Evolutionary conservation across 2,113 vertebrate species (phyloP), one percentile per base, ranked within the genome.

Genomic region (Sapayoa aenigma): DNA sequence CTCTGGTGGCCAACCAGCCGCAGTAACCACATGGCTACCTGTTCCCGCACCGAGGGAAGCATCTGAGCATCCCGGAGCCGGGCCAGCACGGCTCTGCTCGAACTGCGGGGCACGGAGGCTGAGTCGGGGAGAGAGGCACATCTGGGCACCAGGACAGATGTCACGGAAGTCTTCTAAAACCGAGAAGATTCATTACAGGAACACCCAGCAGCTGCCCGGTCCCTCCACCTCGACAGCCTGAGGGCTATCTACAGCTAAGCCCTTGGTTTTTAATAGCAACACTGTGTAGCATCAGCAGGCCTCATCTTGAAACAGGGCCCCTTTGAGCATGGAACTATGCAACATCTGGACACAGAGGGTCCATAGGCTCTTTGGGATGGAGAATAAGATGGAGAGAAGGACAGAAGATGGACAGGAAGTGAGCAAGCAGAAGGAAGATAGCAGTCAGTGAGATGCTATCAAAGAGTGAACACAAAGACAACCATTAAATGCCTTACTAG

Each of bases 1-100:
- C 95, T 92, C 97, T 97, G 63, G 91, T 82, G 96, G 96, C 78
- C 95, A 93, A 41, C 1, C 44, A 59, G 75, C 46, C 23, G 5
- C 60, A 84, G 68, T 5, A 66, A 24, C 60, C 33, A 12, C 74
- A 8, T 0, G 1, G 52, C 35, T 8, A 0, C 60, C 59, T 3
- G 42, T 17, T 35, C 37, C 35, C 12, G 41, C 65, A 14, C 18
- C 4, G 7, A 25, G 28, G 9, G 14, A 9, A 31, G 12, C 69
- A 46, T 19, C 53, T 3, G 11, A 74, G 75, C 82, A 66, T 6
- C 52, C 59, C 41, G 0, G 14, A 16, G 65, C 30, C 6, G 3
- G 3, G 18, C 11, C 55, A 65, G 41, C 59, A 7, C 0, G 7
- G 72, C 76, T 41, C 25, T 60, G 67, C 44, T 17, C 9, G 1